Percentiles rank a stretch among this genome's conserved stretches.
Evolutionary conservation across 2,888 invertebrate species (phyloP).

Genomic region (Celastrina argiolus): DNA sequence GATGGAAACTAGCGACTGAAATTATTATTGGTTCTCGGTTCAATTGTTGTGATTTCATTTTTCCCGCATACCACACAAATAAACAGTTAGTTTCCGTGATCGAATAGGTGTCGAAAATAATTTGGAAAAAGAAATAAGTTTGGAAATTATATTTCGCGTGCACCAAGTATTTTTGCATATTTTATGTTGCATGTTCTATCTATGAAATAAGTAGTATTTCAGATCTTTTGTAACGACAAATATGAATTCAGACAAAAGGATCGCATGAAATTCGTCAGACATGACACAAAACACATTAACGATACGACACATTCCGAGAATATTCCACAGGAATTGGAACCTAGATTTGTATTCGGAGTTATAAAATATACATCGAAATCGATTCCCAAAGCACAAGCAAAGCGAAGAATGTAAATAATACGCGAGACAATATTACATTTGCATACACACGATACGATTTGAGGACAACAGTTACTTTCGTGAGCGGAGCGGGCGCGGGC

Average conservation of each 20-base stretch:
- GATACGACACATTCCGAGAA: neutral
- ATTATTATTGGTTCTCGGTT: neutral
- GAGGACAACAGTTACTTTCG: slow-evolving; percentile 29
- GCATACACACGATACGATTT: slow-evolving; percentile 35
- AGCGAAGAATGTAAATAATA: slow-evolving; percentile 31
- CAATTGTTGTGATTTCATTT: slow-evolving; percentile 2
- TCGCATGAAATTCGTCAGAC: too few relatives aligned
- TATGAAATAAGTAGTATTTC: too few relatives aligned
- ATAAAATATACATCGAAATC: slow-evolving; percentile 21
- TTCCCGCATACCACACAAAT: neutral
- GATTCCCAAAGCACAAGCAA: slow-evolving; percentile 22
- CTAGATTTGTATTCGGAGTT: slow-evolving; percentile 3
- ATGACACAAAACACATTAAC: too few relatives aligned
- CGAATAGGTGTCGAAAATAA: neutral
- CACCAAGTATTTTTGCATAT: too few relatives aligned
- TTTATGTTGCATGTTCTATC: too few relatives aligned
- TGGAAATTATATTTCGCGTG: too few relatives aligned
- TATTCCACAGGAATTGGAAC: neutral
- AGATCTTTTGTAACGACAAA: too few relatives aligned
- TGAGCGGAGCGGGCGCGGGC: slow-evolving; percentile 16
- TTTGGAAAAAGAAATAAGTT: too few relatives aligned
- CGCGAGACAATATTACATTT: slow-evolving; percentile 38
- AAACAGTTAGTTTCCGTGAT: neutral
- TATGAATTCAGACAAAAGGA: neutral
- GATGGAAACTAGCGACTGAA: slow-evolving; percentile 3